Conservation (phyloP, 2,888 invertebrate genomes). For the Ischnus inquisitorius region DNA sequence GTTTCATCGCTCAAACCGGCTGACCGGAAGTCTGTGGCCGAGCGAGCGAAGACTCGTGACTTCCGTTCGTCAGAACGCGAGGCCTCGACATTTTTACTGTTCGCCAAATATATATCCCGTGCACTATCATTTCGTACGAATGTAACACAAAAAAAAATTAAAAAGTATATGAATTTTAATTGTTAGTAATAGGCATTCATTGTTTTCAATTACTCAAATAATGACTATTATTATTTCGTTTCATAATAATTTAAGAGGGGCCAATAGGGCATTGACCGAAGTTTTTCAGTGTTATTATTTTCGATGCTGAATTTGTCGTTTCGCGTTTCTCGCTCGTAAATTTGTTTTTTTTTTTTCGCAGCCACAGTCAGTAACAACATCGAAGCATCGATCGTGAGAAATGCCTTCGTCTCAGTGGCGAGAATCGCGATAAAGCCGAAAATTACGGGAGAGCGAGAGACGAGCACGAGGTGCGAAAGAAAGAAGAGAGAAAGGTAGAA, state of each 20-base stretch:
- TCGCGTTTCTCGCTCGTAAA: background rate
- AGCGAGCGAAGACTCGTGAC: constrained; percentile 13
- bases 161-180: too few species aligned
- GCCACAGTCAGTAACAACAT: too few species aligned
- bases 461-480: background rate
- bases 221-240: too few species aligned
- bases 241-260: too few species aligned
- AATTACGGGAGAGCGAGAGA: background rate
- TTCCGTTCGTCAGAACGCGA: constrained; percentile 21
- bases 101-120: background rate
- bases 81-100: background rate
- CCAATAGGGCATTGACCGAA: too few species aligned
- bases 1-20: background rate
- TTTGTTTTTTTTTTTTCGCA: background rate
- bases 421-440: background rate
- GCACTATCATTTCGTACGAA: too few species aligned
- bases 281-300: background rate
- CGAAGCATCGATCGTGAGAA: background rate
- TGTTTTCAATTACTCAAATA: too few species aligned
- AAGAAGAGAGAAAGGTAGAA: constrained; percentile 25
- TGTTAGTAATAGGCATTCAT: too few species aligned
- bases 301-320: constrained; percentile 11
- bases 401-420: background rate
- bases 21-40: constrained; percentile 37
- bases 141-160: too few species aligned